Evolutionary conservation across 2,888 invertebrate species (phyloP), one percentile per base, ranked within the genome.

Genomic region (Stenodera caucasica): DNA sequence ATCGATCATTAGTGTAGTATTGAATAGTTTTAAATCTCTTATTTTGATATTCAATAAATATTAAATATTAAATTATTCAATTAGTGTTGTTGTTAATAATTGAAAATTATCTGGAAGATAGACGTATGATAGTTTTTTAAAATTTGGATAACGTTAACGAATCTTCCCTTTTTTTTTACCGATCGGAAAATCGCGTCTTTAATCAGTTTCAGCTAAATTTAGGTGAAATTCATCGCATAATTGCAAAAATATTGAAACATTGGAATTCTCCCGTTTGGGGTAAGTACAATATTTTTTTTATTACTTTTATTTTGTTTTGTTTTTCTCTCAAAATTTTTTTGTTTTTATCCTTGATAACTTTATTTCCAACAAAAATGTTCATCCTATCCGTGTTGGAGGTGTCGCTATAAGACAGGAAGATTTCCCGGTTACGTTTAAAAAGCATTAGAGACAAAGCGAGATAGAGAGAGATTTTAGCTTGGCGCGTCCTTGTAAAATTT

Each of bases 271-370:
- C 21, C 12, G 6, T 23, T 5, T 4, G 12, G 15, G 51, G 33
- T 30, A 33, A 51, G 33, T 33, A 49, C 37, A 3, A 29, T 26
- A 35, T 57, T 51, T 37, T 35, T 57, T 51, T 14, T 45, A n/a
- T 9, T 56, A 45, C 30, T 50, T 23, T 40, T 49, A 26, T 11
- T 35, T 55, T 21, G 8, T 21, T 40, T 51, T 51, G 11, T 53
- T 37, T 50, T 35, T 40, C 12, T 26, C 45, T 57, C 45, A 32
- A 15, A 53, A 33, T 54, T 49, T 14, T 40, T 49, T 56, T n/a
- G n/a, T n/a, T n/a, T n/a, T n/a, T n/a, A n/a, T n/a, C n/a, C n/a
- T n/a, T n/a, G n/a, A n/a, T n/a, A n/a, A n/a, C n/a, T n/a, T n/a
- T n/a, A n/a, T n/a, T 37, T 21, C 37, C 51, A 50, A 50, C 51